Evolutionary conservation across 2,797 vertebrate genomes (phyloP).

Genomic region (Coluber constrictor): DNA sequence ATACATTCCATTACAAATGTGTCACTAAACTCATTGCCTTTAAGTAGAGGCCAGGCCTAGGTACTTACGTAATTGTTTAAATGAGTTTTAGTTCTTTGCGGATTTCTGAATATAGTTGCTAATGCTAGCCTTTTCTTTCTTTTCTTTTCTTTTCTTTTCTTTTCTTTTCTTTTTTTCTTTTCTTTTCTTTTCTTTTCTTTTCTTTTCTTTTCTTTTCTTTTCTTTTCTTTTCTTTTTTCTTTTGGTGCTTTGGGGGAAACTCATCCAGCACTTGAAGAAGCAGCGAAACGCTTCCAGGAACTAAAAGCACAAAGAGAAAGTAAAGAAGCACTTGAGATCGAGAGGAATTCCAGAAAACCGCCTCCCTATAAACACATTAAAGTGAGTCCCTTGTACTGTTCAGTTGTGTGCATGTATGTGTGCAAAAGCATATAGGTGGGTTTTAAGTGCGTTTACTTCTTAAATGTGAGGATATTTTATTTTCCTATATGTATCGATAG

Average conservation of each 20-base stretch:
- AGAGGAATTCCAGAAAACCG: constrained; percentile 92
- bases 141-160: no score
- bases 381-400: constrained; percentile 62
- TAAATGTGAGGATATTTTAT: background rate
- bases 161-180: no score
- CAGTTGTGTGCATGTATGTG: background rate
- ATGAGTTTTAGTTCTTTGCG: constrained; percentile 24
- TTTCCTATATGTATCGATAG: background rate
- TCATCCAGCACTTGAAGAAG: constrained; percentile 90
- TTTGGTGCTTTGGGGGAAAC: constrained; percentile 28
- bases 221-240: constrained; percentile 25
- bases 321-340: constrained; percentile 93
- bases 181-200: constrained; percentile 12
- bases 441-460: background rate
- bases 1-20: background rate
- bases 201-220: constrained; percentile 16
- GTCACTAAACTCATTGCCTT: background rate
- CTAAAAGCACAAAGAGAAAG: constrained; percentile 96
- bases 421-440: background rate
- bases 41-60: background rate
- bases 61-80: background rate
- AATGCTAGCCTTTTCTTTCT: constrained; percentile 36
- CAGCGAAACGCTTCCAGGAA: constrained; percentile 94
- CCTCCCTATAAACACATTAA: constrained; percentile 90
- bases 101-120: background rate